A percentile compares a stretch with the other conserved stretches of the same genome.
phyloP scores from a whole-genome alignment of 2,797 vertebrate species.

The Anas flavirostris region DNA sequence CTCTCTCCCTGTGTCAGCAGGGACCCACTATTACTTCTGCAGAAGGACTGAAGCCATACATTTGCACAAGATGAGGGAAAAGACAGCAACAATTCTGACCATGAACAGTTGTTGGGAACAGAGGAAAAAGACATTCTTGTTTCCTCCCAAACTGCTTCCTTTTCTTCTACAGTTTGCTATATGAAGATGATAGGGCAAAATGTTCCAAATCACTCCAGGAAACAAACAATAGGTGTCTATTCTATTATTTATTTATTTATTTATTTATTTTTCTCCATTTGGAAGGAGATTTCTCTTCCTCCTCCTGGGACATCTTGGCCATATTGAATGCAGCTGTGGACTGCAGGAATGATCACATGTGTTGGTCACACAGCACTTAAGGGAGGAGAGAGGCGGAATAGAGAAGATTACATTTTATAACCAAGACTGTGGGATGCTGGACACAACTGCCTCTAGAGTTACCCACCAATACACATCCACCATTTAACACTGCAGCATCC shows the following conservation, averaged over 20 bases:
- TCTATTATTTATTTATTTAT: background rate
- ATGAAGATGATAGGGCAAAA: background rate
- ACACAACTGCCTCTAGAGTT: background rate
- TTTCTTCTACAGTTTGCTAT: background rate
- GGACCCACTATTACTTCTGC: background rate
- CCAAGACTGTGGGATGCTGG: background rate
- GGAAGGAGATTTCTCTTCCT: background rate
- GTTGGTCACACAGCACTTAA: background rate
- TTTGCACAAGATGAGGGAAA: background rate
- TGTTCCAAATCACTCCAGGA: background rate
- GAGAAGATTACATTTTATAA: background rate
- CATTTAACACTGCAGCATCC: background rate
- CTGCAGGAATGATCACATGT: background rate
- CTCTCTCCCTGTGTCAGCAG: background rate
- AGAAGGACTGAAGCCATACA: background rate
- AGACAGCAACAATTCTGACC: background rate
- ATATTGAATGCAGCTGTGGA: background rate
- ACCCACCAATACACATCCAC: background rate
- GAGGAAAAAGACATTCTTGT: background rate
- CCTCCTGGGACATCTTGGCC: background rate
- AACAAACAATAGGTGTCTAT: background rate
- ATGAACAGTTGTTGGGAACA: background rate
- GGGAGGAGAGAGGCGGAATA: background rate
- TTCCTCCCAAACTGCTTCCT: background rate
- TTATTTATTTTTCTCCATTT: too few relatives aligned